These are phyloP conservation scores for Spilogale gracilis DNA, from an alignment of 2,113 vertebrate species.

Conservation along the genomic window DNA sequence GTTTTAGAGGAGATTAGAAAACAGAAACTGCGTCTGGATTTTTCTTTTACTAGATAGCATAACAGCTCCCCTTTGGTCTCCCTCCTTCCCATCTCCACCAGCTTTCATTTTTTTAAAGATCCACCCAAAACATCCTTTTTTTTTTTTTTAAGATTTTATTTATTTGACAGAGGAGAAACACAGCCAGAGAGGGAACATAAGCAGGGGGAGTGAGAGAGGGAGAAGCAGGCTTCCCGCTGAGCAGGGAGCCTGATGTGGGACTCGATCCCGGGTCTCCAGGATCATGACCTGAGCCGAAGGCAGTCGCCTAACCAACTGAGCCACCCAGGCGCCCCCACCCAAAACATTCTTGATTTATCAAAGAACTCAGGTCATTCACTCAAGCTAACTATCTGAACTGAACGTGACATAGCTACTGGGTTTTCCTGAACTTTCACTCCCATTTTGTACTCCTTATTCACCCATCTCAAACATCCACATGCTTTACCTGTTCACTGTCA, in stretches of 20 bases:
- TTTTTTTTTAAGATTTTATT: too few species aligned
- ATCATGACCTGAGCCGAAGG: too few species aligned
- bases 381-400: background rate
- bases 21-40: background rate
- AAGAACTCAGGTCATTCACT: background rate
- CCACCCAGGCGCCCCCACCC: background rate
- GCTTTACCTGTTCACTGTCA: background rate
- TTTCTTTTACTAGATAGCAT: background rate
- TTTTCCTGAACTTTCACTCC: background rate
- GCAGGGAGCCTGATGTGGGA: too few species aligned
- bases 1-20: slow-evolving; percentile 14
- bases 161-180: too few species aligned
- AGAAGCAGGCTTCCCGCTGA: too few species aligned
- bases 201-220: too few species aligned
- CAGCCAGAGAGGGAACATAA: too few species aligned
- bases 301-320: too few species aligned
- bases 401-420: background rate
- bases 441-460: background rate
- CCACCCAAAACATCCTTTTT: background rate
- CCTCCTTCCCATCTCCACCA: background rate
- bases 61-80: background rate
- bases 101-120: background rate
- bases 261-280: too few species aligned
- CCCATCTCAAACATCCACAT: background rate
- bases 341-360: background rate